Conservation (phyloP, 2,113 vertebrate genomes). For the Amphilophus citrinellus region DNA sequence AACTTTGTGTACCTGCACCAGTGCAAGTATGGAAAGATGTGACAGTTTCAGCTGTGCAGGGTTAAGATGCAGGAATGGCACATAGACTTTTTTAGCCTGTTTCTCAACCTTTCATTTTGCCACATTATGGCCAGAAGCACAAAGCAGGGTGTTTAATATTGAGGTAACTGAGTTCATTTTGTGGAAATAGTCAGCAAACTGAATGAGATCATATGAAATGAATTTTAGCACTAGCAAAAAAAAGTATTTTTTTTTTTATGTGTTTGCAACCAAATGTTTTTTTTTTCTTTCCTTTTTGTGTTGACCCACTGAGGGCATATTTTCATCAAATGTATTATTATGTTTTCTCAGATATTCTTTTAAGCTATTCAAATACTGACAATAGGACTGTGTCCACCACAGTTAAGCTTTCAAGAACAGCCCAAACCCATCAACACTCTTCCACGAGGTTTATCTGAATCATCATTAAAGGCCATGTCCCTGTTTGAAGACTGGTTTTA, state of each 20-base stretch:
- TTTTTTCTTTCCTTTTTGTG: neutral
- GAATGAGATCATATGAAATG: neutral
- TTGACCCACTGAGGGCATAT: constrained; percentile 24
- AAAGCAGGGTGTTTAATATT: neutral
- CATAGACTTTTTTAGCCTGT: neutral
- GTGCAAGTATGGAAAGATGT: neutral
- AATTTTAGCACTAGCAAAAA: neutral
- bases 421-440: constrained; percentile 29
- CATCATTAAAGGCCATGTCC: constrained; percentile 34
- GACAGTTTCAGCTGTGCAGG: neutral
- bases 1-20: neutral
- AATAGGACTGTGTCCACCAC: constrained; percentile 35
- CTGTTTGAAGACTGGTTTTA: constrained; percentile 33
- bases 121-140: neutral
- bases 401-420: constrained; percentile 36
- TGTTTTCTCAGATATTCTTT: constrained; percentile 40
- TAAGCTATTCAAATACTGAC: constrained; percentile 42
- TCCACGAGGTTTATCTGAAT: constrained; percentile 35
- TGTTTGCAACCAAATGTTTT: constrained; percentile 5
- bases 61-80: neutral
- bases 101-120: constrained; percentile 13
- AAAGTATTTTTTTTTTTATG: neutral
- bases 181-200: neutral
- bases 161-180: neutral
- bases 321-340: constrained; percentile 27